Evolutionary conservation across 2,888 invertebrate genomes (phyloP).

Genomic region (Stenurella melanura): DNA sequence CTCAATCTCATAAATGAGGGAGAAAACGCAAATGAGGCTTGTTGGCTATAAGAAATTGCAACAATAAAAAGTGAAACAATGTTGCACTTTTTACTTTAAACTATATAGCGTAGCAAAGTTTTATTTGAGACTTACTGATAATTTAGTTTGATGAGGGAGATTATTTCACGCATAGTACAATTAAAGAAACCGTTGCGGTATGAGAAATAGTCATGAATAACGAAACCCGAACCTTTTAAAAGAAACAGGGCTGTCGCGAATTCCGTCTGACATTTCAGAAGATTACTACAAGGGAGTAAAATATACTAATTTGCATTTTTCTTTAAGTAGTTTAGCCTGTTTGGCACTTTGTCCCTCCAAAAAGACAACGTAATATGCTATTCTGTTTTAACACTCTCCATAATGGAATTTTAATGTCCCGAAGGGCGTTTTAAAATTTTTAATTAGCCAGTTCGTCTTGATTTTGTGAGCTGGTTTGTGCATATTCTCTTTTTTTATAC

Average conservation of each 20-base stretch:
- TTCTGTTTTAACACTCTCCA: conserved; percentile 47
- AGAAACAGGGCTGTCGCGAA: not conserved
- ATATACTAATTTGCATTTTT: conserved; percentile 50
- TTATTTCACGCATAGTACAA: too few species aligned
- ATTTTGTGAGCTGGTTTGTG: not conserved
- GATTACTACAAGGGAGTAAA: conserved; percentile 32
- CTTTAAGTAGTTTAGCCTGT: conserved; percentile 45
- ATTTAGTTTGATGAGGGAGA: too few species aligned
- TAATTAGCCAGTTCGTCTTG: conserved; percentile 2
- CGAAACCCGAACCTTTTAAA: conserved; percentile 1
- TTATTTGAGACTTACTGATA: too few species aligned
- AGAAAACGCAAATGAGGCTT: conserved; percentile 41
- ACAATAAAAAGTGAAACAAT: conserved; percentile 14
- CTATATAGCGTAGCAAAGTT: not conserved
- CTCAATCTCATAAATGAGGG: conserved; percentile 26
- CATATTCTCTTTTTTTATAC: not conserved
- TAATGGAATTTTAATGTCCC: conserved; percentile 52
- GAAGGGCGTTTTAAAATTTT: conserved; percentile 12
- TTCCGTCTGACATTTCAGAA: conserved; percentile 19
- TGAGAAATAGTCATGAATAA: not conserved
- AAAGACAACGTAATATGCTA: conserved; percentile 39
- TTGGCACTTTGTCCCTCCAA: conserved; percentile 43
- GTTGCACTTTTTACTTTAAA: not conserved
- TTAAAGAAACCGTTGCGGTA: not conserved
- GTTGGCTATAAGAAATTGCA: conserved; percentile 19